Base-by-base conservation (phyloP, 2,888 invertebrate genomes). In the Steinernema scapterisci region DNA sequence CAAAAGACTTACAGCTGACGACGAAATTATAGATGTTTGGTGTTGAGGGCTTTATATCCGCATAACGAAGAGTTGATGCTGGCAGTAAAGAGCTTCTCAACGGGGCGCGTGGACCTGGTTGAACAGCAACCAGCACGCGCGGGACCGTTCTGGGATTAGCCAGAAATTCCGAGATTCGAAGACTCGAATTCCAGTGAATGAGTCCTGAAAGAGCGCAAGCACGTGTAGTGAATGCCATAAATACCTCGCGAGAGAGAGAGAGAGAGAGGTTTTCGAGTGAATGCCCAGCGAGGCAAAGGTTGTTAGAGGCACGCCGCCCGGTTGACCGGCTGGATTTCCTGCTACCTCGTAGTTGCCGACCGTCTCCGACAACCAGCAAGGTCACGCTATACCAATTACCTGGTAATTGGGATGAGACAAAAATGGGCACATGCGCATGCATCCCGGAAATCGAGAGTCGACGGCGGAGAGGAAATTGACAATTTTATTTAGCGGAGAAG, bases 371-470 rank as follows among this genome's bases (percentile, higher is more conserved):
- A 27, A 48, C 31, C 63, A 25, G 31, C 63, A 63, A 63, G 63
- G 63, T 63, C 63, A 63, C 27, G 63, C 63, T 63, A 38, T 63
- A 31, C 63, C 63, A 63, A 63, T 63, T 63, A 63, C 63, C 52
- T 31, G 38, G 63, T 63, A 63, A 63, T 63, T 63, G 63, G 25
- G 31, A 63, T 25, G 38, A 38, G 63, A 63, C 63, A 63, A 63
- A 63, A 63, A 63, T 5, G 7, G 23, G 21, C 54, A 25, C 27
- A 27, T 27, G 38, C 63, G 63, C 25, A 54, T 21, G 16, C 38
- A 21, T 63, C 63, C 7, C 31, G 31, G 16, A 3, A 38, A 38
- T 38, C 38, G 38, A 38, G 38, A 38, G 9, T 38, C 5, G 38
- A 38, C 3, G 38, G 38, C 38, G 38, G 38, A 38, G 38, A 38